These are phyloP conservation scores for Mycogona germanica DNA, from an alignment of 2,888 invertebrate species.

Conservation along the genomic window DNA sequence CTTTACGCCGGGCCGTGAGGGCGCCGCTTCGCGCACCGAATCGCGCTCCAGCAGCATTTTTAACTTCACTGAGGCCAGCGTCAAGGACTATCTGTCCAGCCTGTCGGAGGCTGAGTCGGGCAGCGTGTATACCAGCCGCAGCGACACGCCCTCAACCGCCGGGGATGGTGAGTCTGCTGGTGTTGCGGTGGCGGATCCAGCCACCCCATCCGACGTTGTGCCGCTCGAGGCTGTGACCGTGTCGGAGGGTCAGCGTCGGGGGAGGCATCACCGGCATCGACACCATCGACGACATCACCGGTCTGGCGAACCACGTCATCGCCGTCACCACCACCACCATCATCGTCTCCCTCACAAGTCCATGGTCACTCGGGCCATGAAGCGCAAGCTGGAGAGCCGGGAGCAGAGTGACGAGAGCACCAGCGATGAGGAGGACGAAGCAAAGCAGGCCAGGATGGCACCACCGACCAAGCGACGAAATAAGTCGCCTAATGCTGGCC, in stretches of 20 bases:
- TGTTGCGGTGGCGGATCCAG: neutral
- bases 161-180: no score
- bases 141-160: no score
- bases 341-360: no score
- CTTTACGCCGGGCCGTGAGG: constrained; percentile 21
- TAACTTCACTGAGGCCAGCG: constrained; percentile 39
- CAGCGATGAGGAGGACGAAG: neutral
- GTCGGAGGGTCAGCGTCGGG: neutral
- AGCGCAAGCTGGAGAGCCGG: constrained; percentile 22
- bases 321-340: no score
- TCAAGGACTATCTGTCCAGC: constrained; percentile 41
- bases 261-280: neutral
- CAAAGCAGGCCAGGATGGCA: neutral
- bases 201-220: neutral
- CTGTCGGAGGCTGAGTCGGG: constrained; percentile 37
- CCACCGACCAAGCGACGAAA: no score
- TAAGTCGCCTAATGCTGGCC: no score
- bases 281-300: no score
- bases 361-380: constrained; percentile 23
- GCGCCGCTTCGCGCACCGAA: constrained; percentile 19
- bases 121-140: no score
- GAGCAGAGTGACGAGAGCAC: neutral
- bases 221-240: neutral
- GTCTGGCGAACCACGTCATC: no score
- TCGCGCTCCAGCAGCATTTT: constrained; percentile 32